A percentile compares a stretch with the other conserved stretches of the same genome.
Evolutionary conservation across 2,888 invertebrate species (phyloP).

Genomic region (Campoletis raptor): DNA sequence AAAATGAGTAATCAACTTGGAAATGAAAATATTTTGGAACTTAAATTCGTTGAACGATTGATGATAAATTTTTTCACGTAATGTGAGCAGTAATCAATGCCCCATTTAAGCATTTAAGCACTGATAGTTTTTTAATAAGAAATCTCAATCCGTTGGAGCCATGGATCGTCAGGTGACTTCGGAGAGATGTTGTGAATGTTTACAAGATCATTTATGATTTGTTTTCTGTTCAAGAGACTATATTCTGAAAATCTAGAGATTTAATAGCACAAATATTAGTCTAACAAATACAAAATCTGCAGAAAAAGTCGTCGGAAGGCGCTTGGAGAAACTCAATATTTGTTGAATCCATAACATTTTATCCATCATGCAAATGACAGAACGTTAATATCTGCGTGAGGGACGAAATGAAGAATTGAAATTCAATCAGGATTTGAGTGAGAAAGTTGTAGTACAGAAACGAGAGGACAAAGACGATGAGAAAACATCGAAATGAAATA

Average conservation of each 20-base stretch:
- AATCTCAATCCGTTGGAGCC: too few species aligned
- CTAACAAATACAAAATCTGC: not conserved
- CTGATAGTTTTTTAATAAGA: too few species aligned
- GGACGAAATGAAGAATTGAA: slow-evolving; percentile 26
- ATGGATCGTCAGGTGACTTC: too few species aligned
- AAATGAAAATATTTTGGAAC: too few species aligned
- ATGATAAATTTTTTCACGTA: too few species aligned
- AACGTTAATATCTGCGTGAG: slow-evolving; percentile 17
- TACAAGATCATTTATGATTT: too few species aligned
- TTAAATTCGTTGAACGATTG: too few species aligned
- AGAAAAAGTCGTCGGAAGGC: not conserved
- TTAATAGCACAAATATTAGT: not conserved
- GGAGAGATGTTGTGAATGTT: too few species aligned
- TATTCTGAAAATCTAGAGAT: not conserved
- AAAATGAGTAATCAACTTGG: too few species aligned
- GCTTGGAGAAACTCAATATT: not conserved
- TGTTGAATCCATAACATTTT: slow-evolving; percentile 1
- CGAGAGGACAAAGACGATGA: not conserved
- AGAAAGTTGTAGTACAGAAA: not conserved
- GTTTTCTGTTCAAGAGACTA: too few species aligned
- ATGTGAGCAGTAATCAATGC: too few species aligned
- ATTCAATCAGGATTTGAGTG: not conserved
- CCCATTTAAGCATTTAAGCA: too few species aligned
- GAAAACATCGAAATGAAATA: slow-evolving; percentile 21
- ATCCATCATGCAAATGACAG: slow-evolving; percentile 5